Percentiles rank a stretch among this genome's conserved stretches.
These are phyloP conservation scores for Lottia gigantea DNA, from an alignment of 2,888 invertebrate species.

Conservation along the genomic window DNA sequence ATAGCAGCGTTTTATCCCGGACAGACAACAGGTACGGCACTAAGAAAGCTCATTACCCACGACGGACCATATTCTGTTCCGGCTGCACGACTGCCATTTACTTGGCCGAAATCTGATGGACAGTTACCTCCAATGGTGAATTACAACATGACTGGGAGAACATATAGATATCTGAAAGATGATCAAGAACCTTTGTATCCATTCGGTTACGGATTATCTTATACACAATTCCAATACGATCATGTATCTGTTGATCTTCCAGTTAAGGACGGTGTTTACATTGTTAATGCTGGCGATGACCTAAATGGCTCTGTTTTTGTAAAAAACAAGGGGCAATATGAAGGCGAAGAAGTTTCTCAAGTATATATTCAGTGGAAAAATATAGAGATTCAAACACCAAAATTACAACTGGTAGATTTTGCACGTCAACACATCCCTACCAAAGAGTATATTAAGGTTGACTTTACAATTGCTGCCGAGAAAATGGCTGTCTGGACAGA, in stretches of 20 bases:
- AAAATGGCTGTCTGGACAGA: conserved; percentile 51
- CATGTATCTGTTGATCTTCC: conserved; percentile 29
- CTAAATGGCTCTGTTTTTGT: conserved; percentile 45
- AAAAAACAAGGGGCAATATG: conserved; percentile 43
- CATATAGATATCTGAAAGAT: conserved; percentile 53
- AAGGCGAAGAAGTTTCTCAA: conserved; percentile 57
- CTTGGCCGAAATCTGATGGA: conserved; percentile 50
- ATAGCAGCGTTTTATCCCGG: conserved; percentile 61
- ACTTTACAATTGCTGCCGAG: conserved; percentile 38
- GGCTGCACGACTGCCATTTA: conserved; percentile 57
- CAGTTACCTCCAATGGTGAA: conserved; percentile 42
- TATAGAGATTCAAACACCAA: conserved; percentile 42
- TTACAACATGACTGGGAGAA: conserved; percentile 49
- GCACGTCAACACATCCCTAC: conserved; percentile 31
- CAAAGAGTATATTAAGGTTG: conserved; percentile 25
- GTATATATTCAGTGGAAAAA: conserved; percentile 57
- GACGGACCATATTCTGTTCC: conserved; percentile 44
- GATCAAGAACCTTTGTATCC: conserved; percentile 47
- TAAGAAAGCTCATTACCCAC: conserved; percentile 43
- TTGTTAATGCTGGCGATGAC: conserved; percentile 41
- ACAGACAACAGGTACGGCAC: conserved; percentile 55
- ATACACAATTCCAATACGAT: conserved; percentile 40
- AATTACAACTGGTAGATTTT: conserved; percentile 50
- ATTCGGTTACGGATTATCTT: conserved; percentile 55
- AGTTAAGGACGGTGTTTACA: conserved; percentile 2